These are phyloP conservation scores for Morpho deidamia DNA, from an alignment of 2,888 invertebrate genomes.

Conservation along the genomic window DNA sequence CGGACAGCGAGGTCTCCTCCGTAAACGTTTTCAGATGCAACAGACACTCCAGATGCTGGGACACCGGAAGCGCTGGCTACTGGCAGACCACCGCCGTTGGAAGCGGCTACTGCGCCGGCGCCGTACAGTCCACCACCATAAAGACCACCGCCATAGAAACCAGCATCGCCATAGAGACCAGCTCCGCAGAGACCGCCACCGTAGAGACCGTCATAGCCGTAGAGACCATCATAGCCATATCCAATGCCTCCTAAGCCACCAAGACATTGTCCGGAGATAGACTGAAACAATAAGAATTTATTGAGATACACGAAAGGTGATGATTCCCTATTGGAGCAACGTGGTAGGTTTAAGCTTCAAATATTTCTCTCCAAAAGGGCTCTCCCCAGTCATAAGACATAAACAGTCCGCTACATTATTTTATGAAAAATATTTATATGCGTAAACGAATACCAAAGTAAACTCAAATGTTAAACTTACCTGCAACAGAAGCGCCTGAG, in stretches of 20 bases:
- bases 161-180: slow-evolving; percentile 3
- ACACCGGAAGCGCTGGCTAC: slow-evolving; percentile 36
- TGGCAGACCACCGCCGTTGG: slow-evolving; percentile 23
- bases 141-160: slow-evolving; percentile 22
- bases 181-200: slow-evolving; percentile 6
- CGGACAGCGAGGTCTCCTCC: slow-evolving; percentile 29
- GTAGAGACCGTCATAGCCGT: background rate
- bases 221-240: background rate
- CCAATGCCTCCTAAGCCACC: slow-evolving; percentile 5
- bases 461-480: background rate
- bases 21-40: slow-evolving; percentile 36
- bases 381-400: background rate
- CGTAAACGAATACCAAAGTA: no score
- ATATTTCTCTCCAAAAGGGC: background rate
- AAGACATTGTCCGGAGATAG: slow-evolving; percentile 25
- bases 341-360: no score
- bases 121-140: background rate
- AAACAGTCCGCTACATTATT: background rate
- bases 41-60: slow-evolving; percentile 33
- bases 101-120: slow-evolving; percentile 1
- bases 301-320: background rate
- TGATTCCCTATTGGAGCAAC: no score
- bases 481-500: slow-evolving; percentile 1
- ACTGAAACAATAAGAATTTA: slow-evolving; percentile 18
- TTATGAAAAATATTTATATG: no score